These are phyloP conservation scores for Aporophyla lueneburgensis DNA, from an alignment of 2,888 invertebrate genomes.

Conservation along the genomic window DNA sequence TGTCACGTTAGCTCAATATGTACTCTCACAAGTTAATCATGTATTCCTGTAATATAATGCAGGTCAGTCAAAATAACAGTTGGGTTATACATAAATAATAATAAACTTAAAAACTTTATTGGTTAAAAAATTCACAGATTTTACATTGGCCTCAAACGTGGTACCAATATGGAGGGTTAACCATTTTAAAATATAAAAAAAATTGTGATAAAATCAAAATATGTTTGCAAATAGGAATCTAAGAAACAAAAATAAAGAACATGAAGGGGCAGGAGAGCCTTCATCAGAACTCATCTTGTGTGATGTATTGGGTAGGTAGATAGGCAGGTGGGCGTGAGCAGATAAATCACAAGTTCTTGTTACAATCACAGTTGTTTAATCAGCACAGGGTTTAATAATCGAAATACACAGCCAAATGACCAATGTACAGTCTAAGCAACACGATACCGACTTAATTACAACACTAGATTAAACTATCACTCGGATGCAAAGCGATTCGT, in stretches of 20 bases:
- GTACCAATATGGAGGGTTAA: too few species aligned
- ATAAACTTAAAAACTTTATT: too few species aligned
- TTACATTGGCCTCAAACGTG: too few species aligned
- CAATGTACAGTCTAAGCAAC: neutral
- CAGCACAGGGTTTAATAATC: conserved; percentile 7
- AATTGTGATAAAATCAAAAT: too few species aligned
- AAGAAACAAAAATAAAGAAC: too few species aligned
- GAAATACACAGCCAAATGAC: neutral
- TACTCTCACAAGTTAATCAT: conserved; percentile 27
- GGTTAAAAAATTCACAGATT: too few species aligned
- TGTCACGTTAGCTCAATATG: conserved; percentile 30
- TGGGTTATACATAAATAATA: too few species aligned
- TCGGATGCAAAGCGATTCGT: neutral
- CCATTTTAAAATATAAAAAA: too few species aligned
- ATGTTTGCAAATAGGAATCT: too few species aligned
- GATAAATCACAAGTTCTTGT: neutral
- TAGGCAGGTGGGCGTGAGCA: conserved; percentile 1
- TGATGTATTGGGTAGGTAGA: neutral
- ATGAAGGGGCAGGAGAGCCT: neutral
- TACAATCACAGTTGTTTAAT: conserved; percentile 4
- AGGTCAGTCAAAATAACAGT: neutral
- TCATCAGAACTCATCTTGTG: conserved; percentile 11
- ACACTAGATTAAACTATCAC: neutral
- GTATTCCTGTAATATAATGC: neutral
- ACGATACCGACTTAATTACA: conserved; percentile 1